Base-by-base conservation (phyloP, 1,140 invertebrate genomes). In the Lethrus apterus region DNA sequence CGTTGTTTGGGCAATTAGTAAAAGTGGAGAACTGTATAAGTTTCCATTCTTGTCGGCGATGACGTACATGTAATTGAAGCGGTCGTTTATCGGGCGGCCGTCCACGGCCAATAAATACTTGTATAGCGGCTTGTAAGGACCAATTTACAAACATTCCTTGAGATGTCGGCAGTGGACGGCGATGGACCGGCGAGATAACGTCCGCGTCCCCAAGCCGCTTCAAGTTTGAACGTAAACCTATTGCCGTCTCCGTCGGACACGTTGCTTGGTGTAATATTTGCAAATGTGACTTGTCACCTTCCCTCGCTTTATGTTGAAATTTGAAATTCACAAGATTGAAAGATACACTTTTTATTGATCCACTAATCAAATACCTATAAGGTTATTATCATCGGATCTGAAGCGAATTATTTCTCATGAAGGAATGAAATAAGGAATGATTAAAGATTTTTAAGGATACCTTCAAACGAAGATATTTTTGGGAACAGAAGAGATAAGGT, bases 111-210 rank as follows among this genome's bases (percentile, higher is more conserved):
- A 46, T 46, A 46, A 46, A 46, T 46, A 53, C 50, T 55, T 57
- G 55, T 56, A 56, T 48, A 46, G 55, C 56, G 56, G 58, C 56
- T 51, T 60, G 58, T 60, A 57, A 60, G 56, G 50, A 58, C 58
- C 58, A 60, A 60, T 60, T 60, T 60, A 60, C 55, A 55, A 54
- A 54, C 58, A 60, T 60, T 60, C 58, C 52, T 48, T 35, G 49
- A 54, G 56, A 54, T 54, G 56, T 52, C 56, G 53, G 52, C 50
- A 59, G 33, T 18, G 21, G n/a, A 36, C 31, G 44, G 33, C 32
- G 33, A 34, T 46, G 31, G 33, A 18, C 26, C 40, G 21, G 20
- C 24, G 11, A 29, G 26, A 29, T 42, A 42, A 26, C 36, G 40
- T 31, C 45, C 17, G 43, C 11, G 17, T 21, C n/a, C 11, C 17